Evolutionary conservation across 2,113 vertebrate species (phyloP), one percentile per base, ranked within the genome.

Genomic region (Paralichthys olivaceus): DNA sequence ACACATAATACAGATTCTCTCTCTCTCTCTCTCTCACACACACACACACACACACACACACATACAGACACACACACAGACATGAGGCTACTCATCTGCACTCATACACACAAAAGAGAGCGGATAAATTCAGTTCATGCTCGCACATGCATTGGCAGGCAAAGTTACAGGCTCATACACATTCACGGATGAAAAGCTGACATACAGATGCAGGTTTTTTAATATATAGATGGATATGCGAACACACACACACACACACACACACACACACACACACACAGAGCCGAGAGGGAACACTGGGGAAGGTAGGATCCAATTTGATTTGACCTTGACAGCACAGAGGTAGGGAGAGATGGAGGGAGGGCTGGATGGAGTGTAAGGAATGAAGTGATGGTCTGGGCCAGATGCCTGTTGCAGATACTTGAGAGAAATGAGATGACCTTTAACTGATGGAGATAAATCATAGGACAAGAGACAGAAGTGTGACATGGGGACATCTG

Each of bases 321-420:
- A 94, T 93, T 93, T 91, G 95, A 97, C 96, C 96, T 98, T 97
- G 96, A 95, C 93, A 92, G 75, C 62, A 19, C 32, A 89, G 72
- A 72, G 5, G 49, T 79, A 88, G 72, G 34, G 75, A 63, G 74
- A 62, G 51, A 61, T 69, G 62, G 78, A 80, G 54, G 69, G 58
- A 22, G 40, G 64, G 80, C 73, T 61, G 88, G 86, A 76, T 78
- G 59, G 47, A 57, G 85, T 59, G 81, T 68, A 77, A 75, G 68
- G 79, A 78, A 81, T 81, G 72, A 72, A 89, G 89, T 72, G 86
- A 85, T 61, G 81, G 86, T 61, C 57, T 69, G 54, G 75, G 78
- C 81, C 76, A 86, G 86, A 89, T 89, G 88, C 86, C 87, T 93
- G 89, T 90, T 92, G 92, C 87, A 91, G 89, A 92, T 87, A 86